These are phyloP conservation scores for Ischnura elegans DNA, from an alignment of 2,888 invertebrate genomes.

Conservation along the genomic window DNA sequence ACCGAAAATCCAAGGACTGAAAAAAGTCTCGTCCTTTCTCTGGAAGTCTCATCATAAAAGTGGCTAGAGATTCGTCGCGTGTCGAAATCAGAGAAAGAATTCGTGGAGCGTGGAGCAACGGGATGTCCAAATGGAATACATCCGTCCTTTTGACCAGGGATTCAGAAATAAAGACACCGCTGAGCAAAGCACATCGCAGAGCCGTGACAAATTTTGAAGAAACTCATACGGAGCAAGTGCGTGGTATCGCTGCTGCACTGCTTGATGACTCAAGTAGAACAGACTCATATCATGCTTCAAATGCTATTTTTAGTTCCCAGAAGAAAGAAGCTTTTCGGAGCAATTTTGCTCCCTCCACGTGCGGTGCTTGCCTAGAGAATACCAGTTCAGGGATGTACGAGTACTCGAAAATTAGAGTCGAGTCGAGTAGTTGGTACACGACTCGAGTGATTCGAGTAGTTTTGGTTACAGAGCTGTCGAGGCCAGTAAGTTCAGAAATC, in stretches of 20 bases:
- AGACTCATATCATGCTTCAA: neutral
- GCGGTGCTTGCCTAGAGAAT: neutral
- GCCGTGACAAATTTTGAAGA: neutral
- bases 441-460: no score
- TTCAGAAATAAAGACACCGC: neutral
- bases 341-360: neutral
- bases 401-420: no score
- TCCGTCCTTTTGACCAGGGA: neutral
- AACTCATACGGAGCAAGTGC: neutral
- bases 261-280: neutral
- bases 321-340: neutral
- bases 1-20: no score
- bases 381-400: no score
- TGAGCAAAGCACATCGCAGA: neutral
- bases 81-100: neutral
- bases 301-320: neutral
- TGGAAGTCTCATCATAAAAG: neutral
- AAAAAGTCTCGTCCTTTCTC: neutral
- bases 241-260: neutral
- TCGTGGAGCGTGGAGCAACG: neutral
- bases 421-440: no score
- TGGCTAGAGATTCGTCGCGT: neutral
- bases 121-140: neutral
- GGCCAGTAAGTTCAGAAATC: no score
- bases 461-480: no score